Conservation (phyloP, 2,113 vertebrate species). For the Oreotrochilus melanogaster region DNA sequence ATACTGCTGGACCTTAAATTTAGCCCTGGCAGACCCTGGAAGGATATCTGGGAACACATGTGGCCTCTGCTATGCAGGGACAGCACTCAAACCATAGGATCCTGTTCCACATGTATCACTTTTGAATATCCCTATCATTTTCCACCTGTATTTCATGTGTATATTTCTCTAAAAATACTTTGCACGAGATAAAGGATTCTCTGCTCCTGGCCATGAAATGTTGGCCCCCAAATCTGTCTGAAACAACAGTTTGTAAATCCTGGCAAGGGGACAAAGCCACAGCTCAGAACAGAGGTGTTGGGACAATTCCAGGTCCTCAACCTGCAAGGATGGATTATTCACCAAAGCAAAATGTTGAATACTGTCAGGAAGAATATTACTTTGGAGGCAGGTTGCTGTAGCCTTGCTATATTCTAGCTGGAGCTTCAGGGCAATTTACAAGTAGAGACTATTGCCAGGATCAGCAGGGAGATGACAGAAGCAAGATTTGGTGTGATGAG, state of each 20-base stretch:
- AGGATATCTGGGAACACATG: background rate
- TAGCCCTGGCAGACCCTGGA: slow-evolving; percentile 1
- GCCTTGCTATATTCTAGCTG: slow-evolving; percentile 4
- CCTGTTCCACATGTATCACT: background rate
- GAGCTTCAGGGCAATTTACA: background rate
- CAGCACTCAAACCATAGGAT: background rate
- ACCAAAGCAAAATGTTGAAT: background rate
- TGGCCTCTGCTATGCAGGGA: background rate
- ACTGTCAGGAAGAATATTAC: background rate
- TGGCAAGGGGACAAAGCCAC: background rate
- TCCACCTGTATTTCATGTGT: background rate
- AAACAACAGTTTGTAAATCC: background rate
- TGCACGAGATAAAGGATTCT: background rate
- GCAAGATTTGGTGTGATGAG: background rate
- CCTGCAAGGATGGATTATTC: background rate
- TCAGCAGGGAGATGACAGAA: background rate
- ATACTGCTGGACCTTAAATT: background rate
- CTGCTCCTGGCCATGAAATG: background rate
- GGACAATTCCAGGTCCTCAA: background rate
- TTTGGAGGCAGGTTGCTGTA: background rate
- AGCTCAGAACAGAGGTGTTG: background rate
- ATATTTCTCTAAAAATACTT: background rate
- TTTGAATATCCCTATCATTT: background rate
- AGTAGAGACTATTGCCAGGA: background rate
- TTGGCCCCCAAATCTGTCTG: background rate